Evolutionary conservation across 2,888 invertebrate species (phyloP).

Genomic region (Dinocampus coccinellae): DNA sequence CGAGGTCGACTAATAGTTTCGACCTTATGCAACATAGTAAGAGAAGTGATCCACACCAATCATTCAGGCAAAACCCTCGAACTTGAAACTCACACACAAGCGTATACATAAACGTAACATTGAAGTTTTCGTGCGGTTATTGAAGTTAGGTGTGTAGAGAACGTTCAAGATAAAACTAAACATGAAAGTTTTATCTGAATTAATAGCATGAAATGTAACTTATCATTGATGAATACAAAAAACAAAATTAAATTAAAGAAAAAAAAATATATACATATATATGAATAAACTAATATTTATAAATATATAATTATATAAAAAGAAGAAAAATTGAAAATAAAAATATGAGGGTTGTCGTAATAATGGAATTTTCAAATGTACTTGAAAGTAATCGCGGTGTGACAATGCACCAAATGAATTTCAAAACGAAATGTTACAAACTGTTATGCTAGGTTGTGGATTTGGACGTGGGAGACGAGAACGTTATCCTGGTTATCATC

Average conservation of each 20-base stretch:
- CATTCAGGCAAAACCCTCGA: neutral
- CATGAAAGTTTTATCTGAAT: neutral
- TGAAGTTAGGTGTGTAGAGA: too few relatives aligned
- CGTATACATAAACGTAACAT: neutral
- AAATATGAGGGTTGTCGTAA: neutral
- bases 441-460: constrained; percentile 61
- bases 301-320: neutral
- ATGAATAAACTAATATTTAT: neutral
- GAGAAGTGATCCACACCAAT: neutral
- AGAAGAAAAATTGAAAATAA: neutral
- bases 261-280: neutral
- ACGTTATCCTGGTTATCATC: constrained; percentile 59
- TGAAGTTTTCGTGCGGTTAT: neutral
- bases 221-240: neutral
- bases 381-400: constrained; percentile 15
- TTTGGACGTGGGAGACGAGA: constrained; percentile 60
- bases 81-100: neutral
- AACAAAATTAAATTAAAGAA: neutral
- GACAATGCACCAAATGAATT: constrained; percentile 35
- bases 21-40: constrained; percentile 18
- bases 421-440: constrained; percentile 59
- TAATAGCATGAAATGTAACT: neutral
- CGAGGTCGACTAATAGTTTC: constrained; percentile 28
- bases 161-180: neutral
- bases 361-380: neutral